A percentile compares a stretch with the other conserved stretches of the same genome.
These are phyloP conservation scores for Oscheius sp. DNA, from an alignment of 2,888 invertebrate species.

Conservation along the genomic window DNA sequence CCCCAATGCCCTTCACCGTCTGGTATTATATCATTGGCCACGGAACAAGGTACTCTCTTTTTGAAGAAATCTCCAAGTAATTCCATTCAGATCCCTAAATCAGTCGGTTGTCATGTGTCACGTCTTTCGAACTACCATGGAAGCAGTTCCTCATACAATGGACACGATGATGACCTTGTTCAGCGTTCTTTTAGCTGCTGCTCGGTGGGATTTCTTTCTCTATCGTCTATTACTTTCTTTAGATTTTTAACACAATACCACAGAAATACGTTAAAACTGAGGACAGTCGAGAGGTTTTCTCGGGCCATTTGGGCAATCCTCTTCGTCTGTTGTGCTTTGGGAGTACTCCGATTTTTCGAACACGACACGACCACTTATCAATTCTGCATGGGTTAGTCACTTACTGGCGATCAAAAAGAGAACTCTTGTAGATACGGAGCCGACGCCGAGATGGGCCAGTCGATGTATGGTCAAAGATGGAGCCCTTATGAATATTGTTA, in stretches of 20 bases:
- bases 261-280: conserved; percentile 69
- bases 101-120: conserved; percentile 72
- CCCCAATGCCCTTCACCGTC: conserved; percentile 71
- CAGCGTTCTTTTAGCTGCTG: conserved; percentile 68
- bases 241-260: conserved; percentile 72
- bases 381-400: conserved; percentile 67
- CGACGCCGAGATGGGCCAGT: conserved; percentile 69
- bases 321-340: conserved; percentile 67
- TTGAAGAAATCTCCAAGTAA: neutral
- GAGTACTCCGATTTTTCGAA: conserved; percentile 69
- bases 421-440: conserved; percentile 66
- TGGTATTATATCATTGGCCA: conserved; percentile 71
- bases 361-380: conserved; percentile 71
- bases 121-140: conserved; percentile 70
- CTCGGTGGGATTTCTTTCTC: conserved; percentile 47
- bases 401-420: neutral
- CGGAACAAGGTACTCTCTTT: conserved; percentile 57
- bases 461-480: conserved; percentile 72
- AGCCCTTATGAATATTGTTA: conserved; percentile 67
- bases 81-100: conserved; percentile 60
- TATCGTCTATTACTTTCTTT: conserved; percentile 14
- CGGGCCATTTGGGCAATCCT: conserved; percentile 72
- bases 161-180: conserved; percentile 72
- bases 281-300: conserved; percentile 71
- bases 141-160: conserved; percentile 68